phyloP scores from a whole-genome alignment of 2,888 invertebrate species.

The Protophormia terraenovae region DNA sequence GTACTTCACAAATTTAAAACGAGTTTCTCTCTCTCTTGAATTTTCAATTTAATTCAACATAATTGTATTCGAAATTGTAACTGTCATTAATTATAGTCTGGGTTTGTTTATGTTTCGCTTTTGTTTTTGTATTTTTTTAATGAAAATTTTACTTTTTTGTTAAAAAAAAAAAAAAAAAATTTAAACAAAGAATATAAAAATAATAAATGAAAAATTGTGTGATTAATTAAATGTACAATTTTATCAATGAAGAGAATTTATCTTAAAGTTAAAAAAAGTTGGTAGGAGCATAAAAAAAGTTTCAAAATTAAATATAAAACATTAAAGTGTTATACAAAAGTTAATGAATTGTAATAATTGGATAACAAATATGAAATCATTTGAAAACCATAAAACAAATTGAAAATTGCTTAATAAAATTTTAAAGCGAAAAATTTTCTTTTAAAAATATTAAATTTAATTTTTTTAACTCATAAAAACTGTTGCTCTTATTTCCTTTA shows the following conservation, averaged over 20 bases:
- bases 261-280: constrained; percentile 83
- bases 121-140: constrained; percentile 49
- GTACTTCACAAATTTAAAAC: constrained; percentile 61
- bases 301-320: background rate
- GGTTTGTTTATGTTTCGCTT: constrained; percentile 72
- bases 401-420: too few relatives aligned
- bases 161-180: background rate
- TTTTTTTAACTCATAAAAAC: too few relatives aligned
- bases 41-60: constrained; percentile 41
- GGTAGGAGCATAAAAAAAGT: background rate
- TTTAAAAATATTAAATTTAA: background rate
- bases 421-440: too few relatives aligned
- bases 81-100: constrained; percentile 81
- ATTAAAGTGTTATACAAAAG: background rate
- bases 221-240: constrained; percentile 67
- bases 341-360: background rate
- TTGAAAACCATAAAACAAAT: too few relatives aligned
- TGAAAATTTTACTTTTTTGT: constrained; percentile 43
- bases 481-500: background rate
- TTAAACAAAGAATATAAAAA: constrained; percentile 8
- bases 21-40: constrained; percentile 5
- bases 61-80: constrained; percentile 76
- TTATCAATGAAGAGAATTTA: constrained; percentile 57
- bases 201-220: constrained; percentile 55
- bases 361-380: too few relatives aligned